These are phyloP conservation scores for Hydropsyche betteni DNA, from an alignment of 2,888 invertebrate species.

Conservation along the genomic window DNA sequence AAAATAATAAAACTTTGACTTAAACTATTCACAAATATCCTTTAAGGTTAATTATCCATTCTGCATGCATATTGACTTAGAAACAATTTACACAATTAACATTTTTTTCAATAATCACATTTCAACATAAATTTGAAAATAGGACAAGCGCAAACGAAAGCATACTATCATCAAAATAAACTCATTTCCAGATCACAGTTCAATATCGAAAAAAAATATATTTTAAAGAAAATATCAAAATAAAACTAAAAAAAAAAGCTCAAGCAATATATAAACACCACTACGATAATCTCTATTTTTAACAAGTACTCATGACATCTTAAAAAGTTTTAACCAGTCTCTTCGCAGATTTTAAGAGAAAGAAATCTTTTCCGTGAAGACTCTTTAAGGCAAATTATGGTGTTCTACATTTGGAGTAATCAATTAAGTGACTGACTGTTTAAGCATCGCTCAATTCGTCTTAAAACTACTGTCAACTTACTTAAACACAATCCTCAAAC, in stretches of 20 bases:
- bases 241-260: too few species aligned
- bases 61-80: conserved; percentile 2
- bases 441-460: neutral
- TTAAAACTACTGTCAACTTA: conserved; percentile 12
- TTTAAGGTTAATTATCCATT: too few species aligned
- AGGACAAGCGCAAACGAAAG: neutral
- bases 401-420: conserved; percentile 3
- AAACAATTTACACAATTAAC: neutral
- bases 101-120: conserved; percentile 11
- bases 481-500: neutral
- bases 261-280: too few species aligned
- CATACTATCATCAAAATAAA: neutral
- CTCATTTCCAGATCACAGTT: too few species aligned
- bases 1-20: too few species aligned
- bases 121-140: neutral
- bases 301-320: too few species aligned
- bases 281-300: too few species aligned
- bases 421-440: too few species aligned
- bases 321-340: too few species aligned
- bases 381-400: conserved; percentile 25
- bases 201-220: too few species aligned
- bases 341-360: neutral
- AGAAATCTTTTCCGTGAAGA: neutral
- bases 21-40: too few species aligned
- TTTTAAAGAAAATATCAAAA: too few species aligned